Percentiles rank a stretch among this genome's conserved stretches.
Evolutionary conservation across 2,888 invertebrate genomes (phyloP).

Genomic region (Anthophora plumipes): DNA sequence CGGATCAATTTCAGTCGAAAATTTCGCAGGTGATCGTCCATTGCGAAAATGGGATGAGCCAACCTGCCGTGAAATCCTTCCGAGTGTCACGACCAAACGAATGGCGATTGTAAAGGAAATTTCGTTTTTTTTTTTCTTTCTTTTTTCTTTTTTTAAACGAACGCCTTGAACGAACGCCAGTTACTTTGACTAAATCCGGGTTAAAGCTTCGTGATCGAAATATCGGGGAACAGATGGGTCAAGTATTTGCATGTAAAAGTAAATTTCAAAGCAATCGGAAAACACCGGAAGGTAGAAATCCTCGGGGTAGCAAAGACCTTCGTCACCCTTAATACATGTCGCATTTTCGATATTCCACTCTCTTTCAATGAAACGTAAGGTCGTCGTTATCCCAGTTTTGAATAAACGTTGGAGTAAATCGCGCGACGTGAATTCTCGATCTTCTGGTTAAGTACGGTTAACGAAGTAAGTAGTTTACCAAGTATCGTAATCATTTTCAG

Average conservation of each 20-base stretch:
- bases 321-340: conserved; percentile 39
- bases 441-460: conserved; percentile 51
- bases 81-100: background rate
- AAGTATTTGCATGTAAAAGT: conserved; percentile 39
- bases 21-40: background rate
- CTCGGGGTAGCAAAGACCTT: conserved; percentile 19
- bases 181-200: conserved; percentile 1
- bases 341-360: conserved; percentile 7
- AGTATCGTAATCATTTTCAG: conserved; percentile 75
- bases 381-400: no score
- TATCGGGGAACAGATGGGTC: conserved; percentile 5
- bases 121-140: background rate
- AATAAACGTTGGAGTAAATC: no score
- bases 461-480: conserved; percentile 68
- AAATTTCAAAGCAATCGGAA: conserved; percentile 40
- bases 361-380: no score
- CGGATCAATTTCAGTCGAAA: background rate
- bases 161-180: background rate
- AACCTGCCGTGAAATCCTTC: background rate
- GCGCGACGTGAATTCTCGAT: conserved; percentile 24
- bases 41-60: background rate
- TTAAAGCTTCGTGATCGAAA: conserved; percentile 9
- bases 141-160: background rate
- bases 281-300: conserved; percentile 5
- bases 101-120: background rate